phyloP scores from a whole-genome alignment of 2,113 vertebrate genomes.

The Macquaria ambigua region DNA sequence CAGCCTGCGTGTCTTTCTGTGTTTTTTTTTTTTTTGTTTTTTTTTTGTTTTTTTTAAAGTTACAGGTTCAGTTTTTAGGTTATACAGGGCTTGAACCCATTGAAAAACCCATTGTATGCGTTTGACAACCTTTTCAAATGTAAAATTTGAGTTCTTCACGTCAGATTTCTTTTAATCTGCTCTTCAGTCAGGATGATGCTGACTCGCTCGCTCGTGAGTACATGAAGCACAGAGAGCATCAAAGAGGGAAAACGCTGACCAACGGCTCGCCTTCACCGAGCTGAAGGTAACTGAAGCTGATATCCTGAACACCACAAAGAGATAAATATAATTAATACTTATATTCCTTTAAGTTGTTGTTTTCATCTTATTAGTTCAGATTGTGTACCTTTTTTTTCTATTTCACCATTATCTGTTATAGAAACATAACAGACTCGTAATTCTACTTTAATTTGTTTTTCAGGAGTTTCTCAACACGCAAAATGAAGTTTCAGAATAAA shows the following conservation, averaged over 20 bases:
- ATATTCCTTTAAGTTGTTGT: not conserved
- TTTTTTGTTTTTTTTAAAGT: too few relatives aligned
- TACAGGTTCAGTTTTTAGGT: too few relatives aligned
- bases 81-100: too few relatives aligned
- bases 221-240: conserved; percentile 73
- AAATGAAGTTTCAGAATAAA: conserved; percentile 52
- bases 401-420: not conserved
- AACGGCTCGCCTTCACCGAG: conserved; percentile 64
- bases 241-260: conserved; percentile 70
- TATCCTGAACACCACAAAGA: not conserved
- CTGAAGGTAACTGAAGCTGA: conserved; percentile 82
- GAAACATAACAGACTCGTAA: not conserved
- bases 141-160: not conserved
- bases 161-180: not conserved
- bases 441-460: conserved; percentile 34
- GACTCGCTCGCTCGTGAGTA: conserved; percentile 85
- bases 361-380: not conserved
- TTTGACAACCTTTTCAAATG: not conserved
- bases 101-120: not conserved
- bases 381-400: not conserved
- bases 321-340: not conserved
- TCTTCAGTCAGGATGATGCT: conserved; percentile 87
- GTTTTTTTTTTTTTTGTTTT: too few relatives aligned
- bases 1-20: not conserved
- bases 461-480: conserved; percentile 74